Evolutionary conservation across 2,113 vertebrate species (phyloP), one percentile per base, ranked within the genome.

Genomic region (Megalops atlanticus): DNA sequence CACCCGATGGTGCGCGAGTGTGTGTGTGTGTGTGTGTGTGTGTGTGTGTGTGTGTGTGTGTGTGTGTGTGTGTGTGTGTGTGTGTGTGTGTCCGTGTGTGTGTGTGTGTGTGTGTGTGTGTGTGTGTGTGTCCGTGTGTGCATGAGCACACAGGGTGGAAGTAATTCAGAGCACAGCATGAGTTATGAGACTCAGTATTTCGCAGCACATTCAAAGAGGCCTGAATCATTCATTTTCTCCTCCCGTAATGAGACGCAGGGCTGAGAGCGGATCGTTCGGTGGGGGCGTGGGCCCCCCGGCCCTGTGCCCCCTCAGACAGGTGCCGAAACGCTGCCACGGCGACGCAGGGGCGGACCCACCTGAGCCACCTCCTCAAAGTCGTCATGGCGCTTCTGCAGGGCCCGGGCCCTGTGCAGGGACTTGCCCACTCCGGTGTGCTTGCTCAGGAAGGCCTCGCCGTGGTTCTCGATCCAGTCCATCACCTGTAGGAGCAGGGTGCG

Each of bases 351-450:
- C n/a, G n/a, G n/a, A n/a, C 93, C 90, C 87, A 96, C 95, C 95
- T 96, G 95, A 77, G 95, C 95, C 45, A 96, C 95, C 87, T 96
- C 95, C 90, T 96, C 95, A 83, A 96, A 96, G 86, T 96, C 95
- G 85, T 96, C 95, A 0, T 96, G 95, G 80, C 95, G 93, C 81
- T 96, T 96, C 89, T 96, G 95, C 79, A 96, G 90, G 0, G 95
- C 95, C 0, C 95, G 93, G 15, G 95, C 95, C 87, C 95, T 91
- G 83, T 96, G 94, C 0, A 96, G 88, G 35, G 95, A 96, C 78
- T 96, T 96, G 2, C 95, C 95, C 69, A 96, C 95, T 70, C 95
- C 95, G 0, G 95, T 96, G 77, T 96, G 95, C 86, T 96, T 96
- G 89, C 95, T 96, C 86, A 96, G 93, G 88, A 96, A 96, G 76